Conservation (phyloP, 2,888 invertebrate species). For the Eustalomyia histrio region DNA sequence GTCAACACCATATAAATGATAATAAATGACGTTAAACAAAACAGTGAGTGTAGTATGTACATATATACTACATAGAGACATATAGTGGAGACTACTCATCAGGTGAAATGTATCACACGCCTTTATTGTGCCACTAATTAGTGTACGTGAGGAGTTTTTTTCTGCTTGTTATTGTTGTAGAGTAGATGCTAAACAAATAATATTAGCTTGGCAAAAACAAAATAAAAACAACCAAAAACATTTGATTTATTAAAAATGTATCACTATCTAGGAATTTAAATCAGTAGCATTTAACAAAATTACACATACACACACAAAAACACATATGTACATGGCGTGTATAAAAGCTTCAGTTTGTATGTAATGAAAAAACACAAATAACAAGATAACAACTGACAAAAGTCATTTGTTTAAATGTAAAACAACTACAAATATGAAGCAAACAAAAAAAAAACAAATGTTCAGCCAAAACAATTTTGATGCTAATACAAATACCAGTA, state of each 20-base stretch:
- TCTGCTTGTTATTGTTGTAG: neutral
- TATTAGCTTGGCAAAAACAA: slow-evolving; percentile 40
- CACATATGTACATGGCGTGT: slow-evolving; percentile 24
- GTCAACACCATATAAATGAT: slow-evolving; percentile 39
- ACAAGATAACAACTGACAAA: slow-evolving; percentile 66
- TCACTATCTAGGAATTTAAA: slow-evolving; percentile 64
- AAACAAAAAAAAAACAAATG: slow-evolving; percentile 26
- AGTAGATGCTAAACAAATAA: slow-evolving; percentile 28
- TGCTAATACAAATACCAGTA: neutral
- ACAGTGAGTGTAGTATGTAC: neutral
- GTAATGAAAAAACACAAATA: slow-evolving; percentile 41
- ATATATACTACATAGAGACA: neutral
- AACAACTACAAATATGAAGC: slow-evolving; percentile 32
- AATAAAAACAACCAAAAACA: slow-evolving; percentile 34
- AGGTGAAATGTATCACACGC: slow-evolving; percentile 64
- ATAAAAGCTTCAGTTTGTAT: slow-evolving; percentile 31
- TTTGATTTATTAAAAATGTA: slow-evolving; percentile 53
- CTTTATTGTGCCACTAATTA: slow-evolving; percentile 64
- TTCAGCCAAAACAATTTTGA: slow-evolving; percentile 13
- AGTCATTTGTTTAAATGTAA: slow-evolving; percentile 64
- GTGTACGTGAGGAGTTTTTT: slow-evolving; percentile 56
- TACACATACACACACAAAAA: slow-evolving; percentile 23
- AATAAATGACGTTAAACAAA: slow-evolving; percentile 12
- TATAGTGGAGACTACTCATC: slow-evolving; percentile 22
- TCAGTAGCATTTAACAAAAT: slow-evolving; percentile 62